Conservation (phyloP, 2,888 invertebrate genomes). For the Drosophila fungiperda region DNA sequence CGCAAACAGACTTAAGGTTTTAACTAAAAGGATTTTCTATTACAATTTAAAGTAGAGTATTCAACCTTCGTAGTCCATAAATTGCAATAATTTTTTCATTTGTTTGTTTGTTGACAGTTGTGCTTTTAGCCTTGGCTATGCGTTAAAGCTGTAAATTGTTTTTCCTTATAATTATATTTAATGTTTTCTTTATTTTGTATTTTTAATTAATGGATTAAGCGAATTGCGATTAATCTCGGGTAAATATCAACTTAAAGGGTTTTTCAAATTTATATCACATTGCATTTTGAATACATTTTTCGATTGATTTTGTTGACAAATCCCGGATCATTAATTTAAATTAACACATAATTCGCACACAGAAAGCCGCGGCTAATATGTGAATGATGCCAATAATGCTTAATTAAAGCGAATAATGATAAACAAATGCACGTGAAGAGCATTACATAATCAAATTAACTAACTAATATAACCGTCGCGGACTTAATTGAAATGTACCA, state of each 20-base stretch:
- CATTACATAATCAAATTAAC: slow-evolving; percentile 76
- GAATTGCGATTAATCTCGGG: slow-evolving; percentile 32
- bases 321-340: slow-evolving; percentile 62
- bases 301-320: slow-evolving; percentile 52
- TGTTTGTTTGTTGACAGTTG: slow-evolving; percentile 56
- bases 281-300: neutral
- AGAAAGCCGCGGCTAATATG: slow-evolving; percentile 68
- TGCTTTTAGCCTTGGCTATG: slow-evolving; percentile 44
- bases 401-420: slow-evolving; percentile 77
- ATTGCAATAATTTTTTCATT: neutral
- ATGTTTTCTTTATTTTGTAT: slow-evolving; percentile 55
- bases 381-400: slow-evolving; percentile 69
- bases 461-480: slow-evolving; percentile 65
- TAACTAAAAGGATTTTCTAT: neutral
- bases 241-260: slow-evolving; percentile 24
- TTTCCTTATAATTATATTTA: slow-evolving; percentile 57
- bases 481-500: slow-evolving; percentile 72
- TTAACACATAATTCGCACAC: slow-evolving; percentile 66
- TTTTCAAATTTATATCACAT: slow-evolving; percentile 24
- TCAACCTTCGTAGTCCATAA: slow-evolving; percentile 1
- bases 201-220: slow-evolving; percentile 76
- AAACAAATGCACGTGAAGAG: slow-evolving; percentile 52
- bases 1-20: neutral
- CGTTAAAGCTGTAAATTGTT: slow-evolving; percentile 52
- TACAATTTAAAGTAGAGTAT: slow-evolving; percentile 29